Evolutionary conservation across 2,113 vertebrate species (phyloP).

Genomic region (Dendrocopos noguchii): DNA sequence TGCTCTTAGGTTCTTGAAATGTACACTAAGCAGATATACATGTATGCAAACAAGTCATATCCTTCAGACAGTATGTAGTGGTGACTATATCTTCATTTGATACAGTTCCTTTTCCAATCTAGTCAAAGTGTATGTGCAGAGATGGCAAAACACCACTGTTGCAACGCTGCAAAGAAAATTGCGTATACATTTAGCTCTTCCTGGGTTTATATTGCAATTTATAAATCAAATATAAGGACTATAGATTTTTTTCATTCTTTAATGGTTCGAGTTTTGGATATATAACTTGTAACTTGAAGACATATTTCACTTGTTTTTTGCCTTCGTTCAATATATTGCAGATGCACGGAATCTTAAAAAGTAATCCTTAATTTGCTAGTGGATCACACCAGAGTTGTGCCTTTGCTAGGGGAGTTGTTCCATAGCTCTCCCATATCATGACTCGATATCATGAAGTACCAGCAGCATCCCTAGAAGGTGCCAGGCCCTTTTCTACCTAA

Average conservation of each 20-base stretch:
- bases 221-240: neutral
- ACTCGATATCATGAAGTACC: neutral
- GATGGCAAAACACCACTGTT: neutral
- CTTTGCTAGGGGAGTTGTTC: accelerated
- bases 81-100: neutral
- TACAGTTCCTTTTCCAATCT: neutral
- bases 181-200: neutral
- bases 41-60: neutral
- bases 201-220: neutral
- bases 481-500: neutral
- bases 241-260: neutral
- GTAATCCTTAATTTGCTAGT: neutral
- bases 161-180: neutral
- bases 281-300: neutral
- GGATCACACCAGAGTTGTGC: neutral
- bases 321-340: neutral
- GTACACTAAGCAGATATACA: neutral
- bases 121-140: neutral
- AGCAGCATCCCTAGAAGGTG: neutral
- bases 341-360: neutral
- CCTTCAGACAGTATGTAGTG: neutral
- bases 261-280: neutral
- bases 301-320: neutral
- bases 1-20: neutral
- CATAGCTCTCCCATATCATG: neutral